A percentile compares a stretch with the other conserved stretches of the same genome.
These are phyloP conservation scores for Cuniculus paca DNA, from an alignment of 2,797 vertebrate genomes.

Conservation along the genomic window DNA sequence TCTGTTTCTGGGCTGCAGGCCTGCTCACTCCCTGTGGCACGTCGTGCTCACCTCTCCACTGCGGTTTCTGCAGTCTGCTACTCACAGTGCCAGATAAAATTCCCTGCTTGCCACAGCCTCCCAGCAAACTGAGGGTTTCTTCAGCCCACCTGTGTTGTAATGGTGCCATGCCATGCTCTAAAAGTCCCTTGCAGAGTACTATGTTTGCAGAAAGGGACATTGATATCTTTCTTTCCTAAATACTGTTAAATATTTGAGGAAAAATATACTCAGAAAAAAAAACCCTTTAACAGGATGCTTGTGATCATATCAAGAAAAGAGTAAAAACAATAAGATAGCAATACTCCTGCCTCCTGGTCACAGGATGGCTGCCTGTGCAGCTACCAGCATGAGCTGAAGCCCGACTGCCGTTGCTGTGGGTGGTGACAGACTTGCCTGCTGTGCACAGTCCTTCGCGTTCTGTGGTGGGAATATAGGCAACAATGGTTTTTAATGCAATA, in stretches of 20 bases:
- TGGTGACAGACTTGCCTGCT: not conserved
- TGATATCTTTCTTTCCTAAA: not conserved
- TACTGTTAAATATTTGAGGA: not conserved
- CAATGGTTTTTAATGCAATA: not conserved
- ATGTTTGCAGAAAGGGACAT: conserved; percentile 38
- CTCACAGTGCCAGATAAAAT: conserved; percentile 92
- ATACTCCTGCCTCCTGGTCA: not conserved
- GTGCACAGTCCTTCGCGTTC: not conserved
- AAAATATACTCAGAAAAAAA: not conserved
- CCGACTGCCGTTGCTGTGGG: not conserved
- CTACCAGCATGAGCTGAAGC: not conserved
- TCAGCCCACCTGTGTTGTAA: conserved; percentile 92
- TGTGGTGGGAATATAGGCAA: not conserved
- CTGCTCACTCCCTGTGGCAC: not conserved
- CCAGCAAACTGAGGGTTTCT: conserved; percentile 91
- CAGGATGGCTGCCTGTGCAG: not conserved
- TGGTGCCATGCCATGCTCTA: conserved; percentile 87
- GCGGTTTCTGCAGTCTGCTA: not conserved
- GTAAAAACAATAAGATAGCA: not conserved
- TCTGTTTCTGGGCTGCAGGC: not conserved
- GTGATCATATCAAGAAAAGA: not conserved
- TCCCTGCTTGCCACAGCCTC: conserved; percentile 90
- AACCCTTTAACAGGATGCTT: not conserved
- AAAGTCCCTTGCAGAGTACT: conserved; percentile 91
- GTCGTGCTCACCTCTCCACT: not conserved